These are phyloP conservation scores for Leucania comma DNA, from an alignment of 2,888 invertebrate species.

Conservation along the genomic window DNA sequence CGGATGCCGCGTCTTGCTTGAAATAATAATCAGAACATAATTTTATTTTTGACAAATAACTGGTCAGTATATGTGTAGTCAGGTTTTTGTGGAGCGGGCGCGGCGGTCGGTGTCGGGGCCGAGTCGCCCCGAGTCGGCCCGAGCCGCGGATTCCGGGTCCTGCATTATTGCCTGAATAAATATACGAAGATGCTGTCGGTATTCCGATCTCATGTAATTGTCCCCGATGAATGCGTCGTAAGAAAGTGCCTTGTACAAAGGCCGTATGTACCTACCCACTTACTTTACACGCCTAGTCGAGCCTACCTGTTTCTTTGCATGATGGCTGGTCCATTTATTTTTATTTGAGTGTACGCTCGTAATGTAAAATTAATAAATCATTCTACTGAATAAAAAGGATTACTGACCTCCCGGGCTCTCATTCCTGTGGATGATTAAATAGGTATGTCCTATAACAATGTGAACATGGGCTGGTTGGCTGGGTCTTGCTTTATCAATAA, in stretches of 20 bases:
- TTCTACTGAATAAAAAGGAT: constrained; percentile 45
- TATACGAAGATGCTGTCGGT: constrained; percentile 73
- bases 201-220: constrained; percentile 78
- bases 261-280: constrained; percentile 29
- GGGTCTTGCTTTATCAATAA: neutral
- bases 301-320: constrained; percentile 50
- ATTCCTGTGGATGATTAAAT: constrained; percentile 21
- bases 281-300: constrained; percentile 36
- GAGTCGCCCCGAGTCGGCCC: constrained; percentile 59
- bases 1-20: constrained; percentile 75
- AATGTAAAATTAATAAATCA: constrained; percentile 62
- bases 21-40: constrained; percentile 89
- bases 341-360: constrained; percentile 35
- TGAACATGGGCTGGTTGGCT: neutral
- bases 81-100: constrained; percentile 75
- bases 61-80: constrained; percentile 76
- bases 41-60: constrained; percentile 90
- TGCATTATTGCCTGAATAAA: constrained; percentile 76
- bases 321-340: constrained; percentile 46
- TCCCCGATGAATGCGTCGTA: constrained; percentile 66
- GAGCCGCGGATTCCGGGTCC: constrained; percentile 71
- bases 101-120: constrained; percentile 52
- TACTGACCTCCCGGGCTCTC: constrained; percentile 39
- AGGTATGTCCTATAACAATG: constrained; percentile 25
- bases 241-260: constrained; percentile 66